phyloP scores from a whole-genome alignment of 1,140 invertebrate genomes.

The Euwallacea similis region DNA sequence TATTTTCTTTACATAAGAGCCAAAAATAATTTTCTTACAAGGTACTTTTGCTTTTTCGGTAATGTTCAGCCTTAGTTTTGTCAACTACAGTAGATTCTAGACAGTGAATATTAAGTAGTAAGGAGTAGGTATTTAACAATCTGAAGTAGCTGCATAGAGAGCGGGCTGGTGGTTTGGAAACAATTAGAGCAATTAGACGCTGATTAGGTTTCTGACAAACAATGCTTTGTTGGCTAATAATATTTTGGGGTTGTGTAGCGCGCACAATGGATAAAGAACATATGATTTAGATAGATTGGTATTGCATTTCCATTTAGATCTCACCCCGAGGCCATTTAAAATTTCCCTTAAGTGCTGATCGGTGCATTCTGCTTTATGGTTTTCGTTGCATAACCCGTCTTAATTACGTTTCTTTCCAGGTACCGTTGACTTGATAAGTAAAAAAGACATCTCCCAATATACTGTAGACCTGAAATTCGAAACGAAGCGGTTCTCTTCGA shows the following conservation, averaged over 20 bases:
- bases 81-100: too few species aligned
- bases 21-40: too few species aligned
- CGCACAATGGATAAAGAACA: slow-evolving; percentile 8
- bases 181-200: slow-evolving; percentile 3
- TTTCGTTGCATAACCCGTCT: neutral
- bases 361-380: neutral
- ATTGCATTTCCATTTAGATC: slow-evolving; percentile 9
- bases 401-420: slow-evolving; percentile 49
- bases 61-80: too few species aligned
- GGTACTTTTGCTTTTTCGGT: too few species aligned
- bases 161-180: neutral
- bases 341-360: neutral
- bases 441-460: slow-evolving; percentile 70
- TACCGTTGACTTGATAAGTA: slow-evolving; percentile 59
- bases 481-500: slow-evolving; percentile 68
- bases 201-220: neutral
- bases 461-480: slow-evolving; percentile 69
- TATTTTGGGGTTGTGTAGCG: slow-evolving; percentile 2
- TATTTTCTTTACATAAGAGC: too few species aligned
- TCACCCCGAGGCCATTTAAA: neutral
- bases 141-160: neutral
- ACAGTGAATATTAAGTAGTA: too few species aligned
- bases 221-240: slow-evolving; percentile 11
- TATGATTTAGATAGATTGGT: slow-evolving; percentile 10
- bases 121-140: neutral